Conservation (phyloP, 1,140 invertebrate genomes). For the Drosophila bifasciata region DNA sequence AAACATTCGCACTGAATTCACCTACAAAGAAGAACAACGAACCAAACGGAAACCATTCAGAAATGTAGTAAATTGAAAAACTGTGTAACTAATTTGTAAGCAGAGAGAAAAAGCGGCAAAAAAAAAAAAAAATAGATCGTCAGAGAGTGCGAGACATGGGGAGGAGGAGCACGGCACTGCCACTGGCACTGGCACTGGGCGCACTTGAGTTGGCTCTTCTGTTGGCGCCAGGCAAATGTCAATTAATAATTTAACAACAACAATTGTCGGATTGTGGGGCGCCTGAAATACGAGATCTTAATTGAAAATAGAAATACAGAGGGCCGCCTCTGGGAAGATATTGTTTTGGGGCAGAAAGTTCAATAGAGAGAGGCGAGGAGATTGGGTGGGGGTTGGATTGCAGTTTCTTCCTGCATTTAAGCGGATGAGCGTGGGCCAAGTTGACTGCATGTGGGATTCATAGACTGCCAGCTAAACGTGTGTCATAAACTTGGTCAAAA, state of each 20-base stretch:
- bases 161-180: too few relatives aligned
- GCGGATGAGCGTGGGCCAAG: slow-evolving; percentile 54
- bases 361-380: slow-evolving; percentile 7
- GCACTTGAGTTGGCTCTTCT: slow-evolving; percentile 49
- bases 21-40: slow-evolving; percentile 48
- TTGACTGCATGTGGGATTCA: slow-evolving; percentile 7
- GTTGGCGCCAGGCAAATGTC: slow-evolving; percentile 61
- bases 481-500: slow-evolving; percentile 70
- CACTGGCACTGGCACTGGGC: too few relatives aligned
- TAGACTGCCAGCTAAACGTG: slow-evolving; percentile 34
- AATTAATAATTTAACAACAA: slow-evolving; percentile 65
- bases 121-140: not conserved
- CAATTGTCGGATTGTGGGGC: slow-evolving; percentile 58
- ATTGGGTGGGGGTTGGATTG: not conserved
- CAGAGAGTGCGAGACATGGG: slow-evolving; percentile 1
- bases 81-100: slow-evolving; percentile 55
- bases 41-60: slow-evolving; percentile 22
- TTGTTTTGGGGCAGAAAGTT: not conserved
- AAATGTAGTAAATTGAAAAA: slow-evolving; percentile 61
- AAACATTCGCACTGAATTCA: slow-evolving; percentile 52
- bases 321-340: slow-evolving; percentile 3
- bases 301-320: slow-evolving; percentile 53
- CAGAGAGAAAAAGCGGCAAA: slow-evolving; percentile 3
- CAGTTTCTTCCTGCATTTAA: slow-evolving; percentile 24
- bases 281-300: slow-evolving; percentile 63